Evolutionary conservation across 1,140 invertebrate species (phyloP).

Genomic region (Brachionus sp.): DNA sequence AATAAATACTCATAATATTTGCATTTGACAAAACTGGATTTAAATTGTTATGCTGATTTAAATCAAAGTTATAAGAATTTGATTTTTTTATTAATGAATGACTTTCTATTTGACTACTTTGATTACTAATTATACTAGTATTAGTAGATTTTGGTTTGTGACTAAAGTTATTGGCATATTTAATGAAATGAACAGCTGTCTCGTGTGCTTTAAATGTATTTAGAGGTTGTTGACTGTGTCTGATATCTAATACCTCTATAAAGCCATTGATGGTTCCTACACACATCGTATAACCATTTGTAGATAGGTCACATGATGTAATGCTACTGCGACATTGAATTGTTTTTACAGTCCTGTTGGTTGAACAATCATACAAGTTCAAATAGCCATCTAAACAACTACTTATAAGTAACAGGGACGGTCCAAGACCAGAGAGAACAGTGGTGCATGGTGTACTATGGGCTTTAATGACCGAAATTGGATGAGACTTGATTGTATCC

Average conservation of each 20-base stretch:
- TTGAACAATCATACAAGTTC: background rate
- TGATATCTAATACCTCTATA: constrained; percentile 2
- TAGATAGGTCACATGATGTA: constrained; percentile 25
- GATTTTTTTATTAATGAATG: constrained; percentile 30
- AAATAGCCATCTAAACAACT: background rate
- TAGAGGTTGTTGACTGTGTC: background rate
- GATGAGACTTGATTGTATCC: constrained; percentile 15
- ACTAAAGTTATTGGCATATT: constrained; percentile 4
- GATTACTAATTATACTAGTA: background rate
- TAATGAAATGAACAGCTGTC: constrained; percentile 28
- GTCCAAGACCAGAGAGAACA: constrained; percentile 2
- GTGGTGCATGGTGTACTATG: constrained; percentile 8
- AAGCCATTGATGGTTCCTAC: background rate
- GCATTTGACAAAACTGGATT: background rate
- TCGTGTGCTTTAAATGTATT: constrained; percentile 33
- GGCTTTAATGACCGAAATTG: background rate
- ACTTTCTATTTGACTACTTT: background rate
- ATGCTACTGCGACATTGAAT: background rate
- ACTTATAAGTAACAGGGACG: background rate
- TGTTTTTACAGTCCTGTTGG: constrained; percentile 32
- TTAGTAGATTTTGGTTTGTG: background rate
- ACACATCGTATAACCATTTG: background rate
- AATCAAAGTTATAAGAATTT: background rate
- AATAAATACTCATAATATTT: background rate
- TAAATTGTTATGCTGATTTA: background rate